Base-by-base conservation (phyloP, 2,113 vertebrate species). In the Zingel zingel region DNA sequence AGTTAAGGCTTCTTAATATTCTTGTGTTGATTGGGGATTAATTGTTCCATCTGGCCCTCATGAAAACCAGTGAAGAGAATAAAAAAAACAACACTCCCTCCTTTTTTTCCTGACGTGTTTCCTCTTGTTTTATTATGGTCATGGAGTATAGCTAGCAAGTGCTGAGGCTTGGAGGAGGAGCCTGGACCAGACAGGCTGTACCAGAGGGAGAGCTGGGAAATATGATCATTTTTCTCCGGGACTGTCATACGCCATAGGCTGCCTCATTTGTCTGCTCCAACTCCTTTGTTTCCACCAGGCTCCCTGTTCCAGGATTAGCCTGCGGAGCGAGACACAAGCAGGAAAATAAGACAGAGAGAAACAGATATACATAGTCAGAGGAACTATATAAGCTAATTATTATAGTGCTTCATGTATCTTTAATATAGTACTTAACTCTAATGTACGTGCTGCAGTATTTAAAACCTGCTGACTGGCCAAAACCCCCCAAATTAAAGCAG, bases 31-130 rank as follows among this genome's bases (percentile, higher is more conserved):
- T 93, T 93, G 88, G 92, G 91, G 94, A 97, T 96, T 97, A 96
- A 97, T 97, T 95, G 95, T 92, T 93, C 96, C 96, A 97, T 97
- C 97, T 97, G 96, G 93, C 93, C 81, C 93, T 82, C 74, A 64
- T 94, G 92, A 86, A 92, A 88, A 90, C 73, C 91, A 93, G 85
- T 81, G 77, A 90, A 53, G 51, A 82, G 64, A 77, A 77, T 88
- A 82, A 88, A 57, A 66, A 67, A 65, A 65, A 50, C 12, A 74
- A 83, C 88, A 64, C 93, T 84, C 77, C 83, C 89, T 93, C 87
- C 77, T 81, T 85, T 89, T 77, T 70, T 65, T 39, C 61, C 78
- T 93, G 85, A 95, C 89, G 79, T 68, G 87, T 79, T 92, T 83
- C 74, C 83, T 84, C 79, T 88, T 88, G 76, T 90, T 95, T 95